Percentiles rank a stretch among this genome's conserved stretches.
These are phyloP conservation scores for Aphyosemion australe DNA, from an alignment of 2,113 vertebrate genomes.

Conservation along the genomic window DNA sequence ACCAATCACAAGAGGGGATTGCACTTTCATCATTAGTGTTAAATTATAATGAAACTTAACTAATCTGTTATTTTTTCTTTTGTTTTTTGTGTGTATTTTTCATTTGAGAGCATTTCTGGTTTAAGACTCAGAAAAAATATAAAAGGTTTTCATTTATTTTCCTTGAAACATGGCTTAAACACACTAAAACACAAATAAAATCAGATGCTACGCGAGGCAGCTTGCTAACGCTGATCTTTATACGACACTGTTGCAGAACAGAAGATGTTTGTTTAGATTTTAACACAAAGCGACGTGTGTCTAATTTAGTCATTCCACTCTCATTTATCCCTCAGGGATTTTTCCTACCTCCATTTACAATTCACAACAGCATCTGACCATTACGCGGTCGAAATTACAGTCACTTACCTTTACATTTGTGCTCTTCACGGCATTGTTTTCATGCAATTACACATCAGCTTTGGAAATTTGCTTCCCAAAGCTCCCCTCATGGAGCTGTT, in stretches of 20 bases:
- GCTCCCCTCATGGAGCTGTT: slow-evolving; percentile 50
- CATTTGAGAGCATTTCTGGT: neutral
- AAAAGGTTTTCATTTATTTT: too few species aligned
- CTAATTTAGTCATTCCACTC: neutral
- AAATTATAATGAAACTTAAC: too few species aligned
- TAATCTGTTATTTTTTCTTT: neutral
- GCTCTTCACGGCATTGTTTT: slow-evolving; percentile 19
- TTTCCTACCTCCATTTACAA: slow-evolving; percentile 9
- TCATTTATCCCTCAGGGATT: neutral
- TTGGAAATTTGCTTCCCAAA: slow-evolving; percentile 33
- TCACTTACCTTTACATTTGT: slow-evolving; percentile 15
- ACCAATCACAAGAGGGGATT: too few species aligned
- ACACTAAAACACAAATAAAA: neutral
- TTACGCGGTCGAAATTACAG: slow-evolving; percentile 3
- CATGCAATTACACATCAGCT: slow-evolving; percentile 37
- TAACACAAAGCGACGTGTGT: neutral
- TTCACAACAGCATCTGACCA: slow-evolving; percentile 7
- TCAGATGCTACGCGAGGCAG: neutral
- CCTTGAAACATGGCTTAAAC: neutral
- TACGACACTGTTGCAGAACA: neutral
- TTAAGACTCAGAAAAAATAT: neutral
- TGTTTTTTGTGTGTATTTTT: neutral
- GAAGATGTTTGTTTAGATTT: slow-evolving; percentile 3
- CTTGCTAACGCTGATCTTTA: neutral
- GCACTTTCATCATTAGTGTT: too few species aligned